A percentile compares a stretch with the other conserved stretches of the same genome.
Evolutionary conservation across 2,113 vertebrate species (phyloP).

Genomic region (Clinocottus analis): DNA sequence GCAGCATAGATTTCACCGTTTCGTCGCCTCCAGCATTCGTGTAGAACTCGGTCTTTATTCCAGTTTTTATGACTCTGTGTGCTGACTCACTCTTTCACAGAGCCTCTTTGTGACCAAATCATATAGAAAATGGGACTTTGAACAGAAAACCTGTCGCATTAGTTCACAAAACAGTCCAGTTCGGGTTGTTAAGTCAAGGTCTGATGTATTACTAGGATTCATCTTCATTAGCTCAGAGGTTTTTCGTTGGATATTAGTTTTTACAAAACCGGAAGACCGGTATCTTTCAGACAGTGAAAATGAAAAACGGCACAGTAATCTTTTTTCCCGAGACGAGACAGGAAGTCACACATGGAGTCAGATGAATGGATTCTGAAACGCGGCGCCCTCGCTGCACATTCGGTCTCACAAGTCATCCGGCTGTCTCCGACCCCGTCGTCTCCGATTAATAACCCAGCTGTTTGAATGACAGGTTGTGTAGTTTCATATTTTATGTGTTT

Average conservation of each 20-base stretch:
- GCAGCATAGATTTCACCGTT: not conserved
- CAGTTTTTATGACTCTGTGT: conserved; percentile 29
- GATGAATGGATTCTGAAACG: not conserved
- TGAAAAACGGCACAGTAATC: not conserved
- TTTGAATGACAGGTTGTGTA: not conserved
- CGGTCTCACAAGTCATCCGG: conserved; percentile 37
- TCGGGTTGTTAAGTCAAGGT: not conserved
- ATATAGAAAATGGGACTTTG: not conserved
- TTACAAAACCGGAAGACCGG: not conserved
- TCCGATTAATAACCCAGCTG: conserved; percentile 50
- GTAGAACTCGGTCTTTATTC: conserved; percentile 11
- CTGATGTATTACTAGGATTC: too few species aligned
- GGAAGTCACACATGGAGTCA: not conserved
- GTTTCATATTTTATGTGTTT: not conserved
- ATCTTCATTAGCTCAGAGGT: not conserved
- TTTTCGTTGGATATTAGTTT: not conserved
- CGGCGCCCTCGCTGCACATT: conserved; percentile 4
- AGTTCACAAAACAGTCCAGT: not conserved
- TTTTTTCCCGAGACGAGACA: not conserved
- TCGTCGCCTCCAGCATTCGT: not conserved
- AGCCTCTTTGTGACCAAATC: conserved; percentile 25
- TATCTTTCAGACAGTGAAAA: not conserved
- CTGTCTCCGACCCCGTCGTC: conserved; percentile 15
- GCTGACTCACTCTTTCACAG: conserved; percentile 48
- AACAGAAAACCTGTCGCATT: not conserved